A percentile compares a stretch with the other conserved stretches of the same genome.
Conservation (phyloP, 2,888 invertebrate species). For the Clusia tigrina region DNA sequence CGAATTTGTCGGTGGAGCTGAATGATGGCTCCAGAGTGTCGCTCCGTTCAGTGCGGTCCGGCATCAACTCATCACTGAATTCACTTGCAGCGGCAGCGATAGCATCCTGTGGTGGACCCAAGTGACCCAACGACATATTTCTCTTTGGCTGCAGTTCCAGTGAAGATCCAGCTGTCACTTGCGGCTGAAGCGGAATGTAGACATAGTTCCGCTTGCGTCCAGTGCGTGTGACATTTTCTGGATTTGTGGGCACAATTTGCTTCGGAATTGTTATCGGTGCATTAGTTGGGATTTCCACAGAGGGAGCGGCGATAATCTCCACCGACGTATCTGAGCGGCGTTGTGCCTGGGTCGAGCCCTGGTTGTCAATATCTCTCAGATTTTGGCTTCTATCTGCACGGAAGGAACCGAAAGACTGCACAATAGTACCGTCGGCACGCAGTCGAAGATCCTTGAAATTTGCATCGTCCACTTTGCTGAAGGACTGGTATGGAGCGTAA, state of each 20-base stretch:
- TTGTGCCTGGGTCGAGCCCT: slow-evolving; percentile 37
- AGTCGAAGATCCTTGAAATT: slow-evolving; percentile 56
- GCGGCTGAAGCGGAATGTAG: slow-evolving; percentile 56
- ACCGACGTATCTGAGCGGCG: slow-evolving; percentile 51
- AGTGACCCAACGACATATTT: slow-evolving; percentile 49
- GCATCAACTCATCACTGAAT: slow-evolving; percentile 47
- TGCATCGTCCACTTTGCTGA: slow-evolving; percentile 59
- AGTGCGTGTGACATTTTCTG: slow-evolving; percentile 51
- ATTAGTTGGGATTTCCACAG: slow-evolving; percentile 47
- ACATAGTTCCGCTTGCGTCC: slow-evolving; percentile 56
- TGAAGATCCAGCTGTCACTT: slow-evolving; percentile 20
- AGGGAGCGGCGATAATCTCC: slow-evolving; percentile 52
- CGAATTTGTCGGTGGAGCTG: slow-evolving; percentile 37
- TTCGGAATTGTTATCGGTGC: slow-evolving; percentile 56
- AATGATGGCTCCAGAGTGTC: slow-evolving; percentile 42
- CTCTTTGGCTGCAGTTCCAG: slow-evolving; percentile 44
- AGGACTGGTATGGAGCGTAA: slow-evolving; percentile 61
- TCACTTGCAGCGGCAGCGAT: slow-evolving; percentile 49
- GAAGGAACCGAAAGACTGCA: slow-evolving; percentile 60
- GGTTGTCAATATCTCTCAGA: not conserved
- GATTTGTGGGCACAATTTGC: slow-evolving; percentile 51
- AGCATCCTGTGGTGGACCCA: slow-evolving; percentile 56
- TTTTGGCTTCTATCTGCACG: slow-evolving; percentile 43
- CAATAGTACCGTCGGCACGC: slow-evolving; percentile 56
- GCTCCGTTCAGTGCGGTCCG: slow-evolving; percentile 54